Base-by-base conservation (phyloP, 2,113 vertebrate genomes). In the Callipepla californica region DNA sequence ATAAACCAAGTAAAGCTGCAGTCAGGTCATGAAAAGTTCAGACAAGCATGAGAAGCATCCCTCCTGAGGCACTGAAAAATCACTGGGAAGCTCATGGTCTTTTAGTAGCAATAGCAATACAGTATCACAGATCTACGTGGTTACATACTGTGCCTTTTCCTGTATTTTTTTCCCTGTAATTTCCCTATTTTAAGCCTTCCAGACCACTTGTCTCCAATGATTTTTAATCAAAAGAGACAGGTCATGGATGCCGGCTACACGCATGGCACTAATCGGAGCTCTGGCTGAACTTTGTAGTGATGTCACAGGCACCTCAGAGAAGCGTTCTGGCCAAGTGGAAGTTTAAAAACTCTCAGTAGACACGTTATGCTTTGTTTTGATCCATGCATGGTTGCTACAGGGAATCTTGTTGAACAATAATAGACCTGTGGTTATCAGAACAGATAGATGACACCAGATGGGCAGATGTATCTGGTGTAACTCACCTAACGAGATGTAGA, bases 191-290 rank as follows among this genome's bases (percentile, higher is more conserved):
- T 34, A 55, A 75, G 55, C 42, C 26, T 86, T 90, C 36, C 83
- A 57, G 50, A 66, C 40, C 6, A 3, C 25, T 89, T 48, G 7
- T 51, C 34, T 66, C 7, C 21, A 20, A 40, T 51, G 36, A 26
- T 74, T 91, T 89, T 51, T 51, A 66, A 74, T 62, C 75, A 59
- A 79, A 95, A 65, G 28, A 36, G 40, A 50, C 40, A 55, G 13
- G 42, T 62, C 48, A 38, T 6, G 21, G 50, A 65, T 67, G 42
- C 68, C 38, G 47, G 44, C 53, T 75, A 67, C 28, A 23, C 48
- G 45, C 40, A 17, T 36, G 36, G 50, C 10, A 8, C 69, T 67
- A 30, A 77, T 12, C 44, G 68, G 66, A 72, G 36, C 57, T 68
- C 69, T 63, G 85, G 34, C 38, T 82, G 67, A 77, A 20, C 13